Evolutionary conservation across 2,113 vertebrate species (phyloP), one percentile per base, ranked within the genome.

Genomic region (Ptychochromis oligacanthus): DNA sequence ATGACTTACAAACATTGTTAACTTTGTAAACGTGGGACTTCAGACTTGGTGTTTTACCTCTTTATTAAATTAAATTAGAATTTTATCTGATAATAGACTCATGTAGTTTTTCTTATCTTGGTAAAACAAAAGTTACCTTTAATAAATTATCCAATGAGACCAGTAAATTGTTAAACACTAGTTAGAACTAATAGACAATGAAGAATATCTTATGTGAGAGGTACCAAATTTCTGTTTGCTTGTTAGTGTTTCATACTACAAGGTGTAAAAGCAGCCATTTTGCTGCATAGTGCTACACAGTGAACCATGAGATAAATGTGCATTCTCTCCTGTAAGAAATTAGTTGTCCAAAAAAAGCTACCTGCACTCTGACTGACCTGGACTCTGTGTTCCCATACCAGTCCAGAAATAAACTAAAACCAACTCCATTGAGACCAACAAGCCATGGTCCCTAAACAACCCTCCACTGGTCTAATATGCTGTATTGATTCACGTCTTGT

Each of bases 401-500:
- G 7, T 12, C 20, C 83, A 18, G 54, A 31, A 4, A 31, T 31
- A 31, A 31, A 31, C 28, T 31, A 31, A 31, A 31, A 31, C 28
- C 28, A 31, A 31, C 28, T 31, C 28, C 4, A 31, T 31, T 2
- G 28, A 61, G 43, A 75, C 52, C 80, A 85, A 26, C 55, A 2
- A 78, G 64, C 83, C 75, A 34, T 78, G 22, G 15, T n/a, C 59
- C 49, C 24, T n/a, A 15, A 87, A 55, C 6, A 62, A 55, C 61
- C 65, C 18, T 54, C 67, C 67, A 2, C 31, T 54, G 15, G 15
- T 49, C 49, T 7, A 72, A 54, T n/a, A 72, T 72, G 9, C 60
- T 38, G 20, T 85, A 87, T 91, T 75, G 89, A 91, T 85, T 80
- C 43, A 75, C 55, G 74, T 2, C 13, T 9, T 77, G 56, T 28